These are phyloP conservation scores for Temnothorax rugatulus DNA, from an alignment of 2,888 invertebrate species.

Conservation along the genomic window DNA sequence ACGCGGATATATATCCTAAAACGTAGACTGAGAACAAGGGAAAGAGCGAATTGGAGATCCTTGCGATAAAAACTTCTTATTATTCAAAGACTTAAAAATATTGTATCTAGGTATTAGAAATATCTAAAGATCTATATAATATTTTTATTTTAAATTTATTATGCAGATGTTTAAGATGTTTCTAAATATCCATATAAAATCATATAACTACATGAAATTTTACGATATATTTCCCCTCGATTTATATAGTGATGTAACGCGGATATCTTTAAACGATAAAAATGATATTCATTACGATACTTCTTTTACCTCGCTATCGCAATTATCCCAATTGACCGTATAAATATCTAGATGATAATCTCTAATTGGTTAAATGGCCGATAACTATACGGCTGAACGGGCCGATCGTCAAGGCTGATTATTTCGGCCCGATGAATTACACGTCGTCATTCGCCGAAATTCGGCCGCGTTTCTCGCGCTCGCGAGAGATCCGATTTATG, in stretches of 20 bases:
- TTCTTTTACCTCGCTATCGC: conserved; percentile 37
- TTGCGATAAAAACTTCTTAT: neutral
- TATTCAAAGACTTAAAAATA: neutral
- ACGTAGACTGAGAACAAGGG: neutral
- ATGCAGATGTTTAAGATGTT: neutral
- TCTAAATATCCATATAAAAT: neutral
- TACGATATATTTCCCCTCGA: neutral
- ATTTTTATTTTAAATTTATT: neutral
- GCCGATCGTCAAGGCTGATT: conserved; percentile 39
- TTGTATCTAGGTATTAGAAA: neutral
- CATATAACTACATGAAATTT: neutral
- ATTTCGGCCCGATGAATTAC: conserved; percentile 42
- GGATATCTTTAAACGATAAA: conserved; percentile 6
- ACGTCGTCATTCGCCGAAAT: conserved; percentile 40
- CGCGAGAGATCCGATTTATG: conserved; percentile 49
- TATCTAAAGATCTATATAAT: neutral
- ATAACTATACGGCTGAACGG: conserved; percentile 40
- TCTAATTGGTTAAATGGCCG: conserved; percentile 52
- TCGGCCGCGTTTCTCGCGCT: conserved; percentile 23
- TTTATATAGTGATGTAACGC: neutral
- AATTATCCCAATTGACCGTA: conserved; percentile 47
- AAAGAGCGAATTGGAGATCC: neutral
- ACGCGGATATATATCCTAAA: neutral
- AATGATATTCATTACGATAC: conserved; percentile 13
- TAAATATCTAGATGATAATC: conserved; percentile 48